phyloP scores from a whole-genome alignment of 1,140 invertebrate species.

The Uloborus diversus region DNA sequence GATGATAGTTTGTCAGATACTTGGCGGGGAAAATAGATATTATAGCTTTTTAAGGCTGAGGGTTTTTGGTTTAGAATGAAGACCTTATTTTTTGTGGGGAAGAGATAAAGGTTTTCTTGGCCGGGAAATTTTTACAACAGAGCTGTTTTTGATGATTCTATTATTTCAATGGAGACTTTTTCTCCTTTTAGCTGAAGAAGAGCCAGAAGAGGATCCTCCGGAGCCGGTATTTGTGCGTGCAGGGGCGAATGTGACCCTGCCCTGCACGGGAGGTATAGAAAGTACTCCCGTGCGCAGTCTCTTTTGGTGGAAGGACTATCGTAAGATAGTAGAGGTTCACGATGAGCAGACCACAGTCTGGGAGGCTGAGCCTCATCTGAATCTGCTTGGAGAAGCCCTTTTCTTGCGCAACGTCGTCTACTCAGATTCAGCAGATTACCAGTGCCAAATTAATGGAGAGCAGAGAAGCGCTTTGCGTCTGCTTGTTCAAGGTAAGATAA shows the following conservation, averaged over 20 bases:
- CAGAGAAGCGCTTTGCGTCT: constrained; percentile 71
- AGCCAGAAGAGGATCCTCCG: constrained; percentile 16
- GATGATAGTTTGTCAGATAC: too few relatives aligned
- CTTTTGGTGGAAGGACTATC: constrained; percentile 59
- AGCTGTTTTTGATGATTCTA: too few relatives aligned
- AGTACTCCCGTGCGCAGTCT: constrained; percentile 37
- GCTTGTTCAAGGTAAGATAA: constrained; percentile 75
- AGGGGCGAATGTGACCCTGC: constrained; percentile 57
- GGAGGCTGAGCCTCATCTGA: constrained; percentile 64
- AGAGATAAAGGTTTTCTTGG: too few relatives aligned
- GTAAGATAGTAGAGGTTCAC: constrained; percentile 58
- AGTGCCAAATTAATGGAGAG: constrained; percentile 75
- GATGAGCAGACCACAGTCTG: constrained; percentile 53
- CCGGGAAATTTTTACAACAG: too few relatives aligned
- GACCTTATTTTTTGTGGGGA: too few relatives aligned
- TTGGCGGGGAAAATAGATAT: too few relatives aligned
- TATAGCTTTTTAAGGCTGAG: too few relatives aligned
- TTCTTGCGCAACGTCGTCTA: constrained; percentile 72
- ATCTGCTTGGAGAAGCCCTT: constrained; percentile 71
- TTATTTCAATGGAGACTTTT: too few relatives aligned
- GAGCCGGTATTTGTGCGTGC: constrained; percentile 54
- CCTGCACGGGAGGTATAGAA: constrained; percentile 15
- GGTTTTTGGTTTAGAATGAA: too few relatives aligned
- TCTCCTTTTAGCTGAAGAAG: constrained; percentile 25
- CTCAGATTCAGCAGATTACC: constrained; percentile 73